These are phyloP conservation scores for Caenorhabditis zanzibari DNA, from an alignment of 2,888 invertebrate species.

Conservation along the genomic window DNA sequence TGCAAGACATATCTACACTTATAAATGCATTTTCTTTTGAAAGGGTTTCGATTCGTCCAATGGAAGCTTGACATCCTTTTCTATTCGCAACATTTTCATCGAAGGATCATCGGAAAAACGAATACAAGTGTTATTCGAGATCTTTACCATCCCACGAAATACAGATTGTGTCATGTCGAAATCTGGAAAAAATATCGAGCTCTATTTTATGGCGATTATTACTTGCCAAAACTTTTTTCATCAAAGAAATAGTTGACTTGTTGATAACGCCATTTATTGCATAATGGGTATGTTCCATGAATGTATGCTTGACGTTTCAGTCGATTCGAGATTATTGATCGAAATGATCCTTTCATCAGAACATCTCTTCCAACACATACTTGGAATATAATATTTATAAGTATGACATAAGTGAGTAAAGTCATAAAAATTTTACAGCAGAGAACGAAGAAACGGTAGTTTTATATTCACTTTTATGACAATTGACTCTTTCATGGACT, in stretches of 20 bases:
- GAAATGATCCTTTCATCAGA: background rate
- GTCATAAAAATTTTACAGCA: background rate
- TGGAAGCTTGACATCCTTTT: background rate
- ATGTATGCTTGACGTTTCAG: background rate
- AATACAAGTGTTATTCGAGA: slow-evolving; percentile 14
- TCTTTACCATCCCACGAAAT: slow-evolving; percentile 8
- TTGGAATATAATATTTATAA: background rate
- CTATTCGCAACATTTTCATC: background rate
- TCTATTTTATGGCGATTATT: background rate
- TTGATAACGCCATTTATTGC: background rate
- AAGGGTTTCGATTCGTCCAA: slow-evolving; percentile 10
- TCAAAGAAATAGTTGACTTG: background rate
- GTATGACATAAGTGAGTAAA: background rate
- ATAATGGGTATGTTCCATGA: background rate
- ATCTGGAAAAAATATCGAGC: slow-evolving; percentile 16
- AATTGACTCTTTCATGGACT: background rate
- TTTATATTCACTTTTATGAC: slow-evolving; percentile 6
- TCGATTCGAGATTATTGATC: background rate
- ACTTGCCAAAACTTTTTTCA: background rate
- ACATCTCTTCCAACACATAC: background rate
- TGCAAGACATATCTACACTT: background rate
- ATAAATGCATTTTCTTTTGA: too few relatives aligned
- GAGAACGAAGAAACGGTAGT: background rate
- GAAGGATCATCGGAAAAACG: background rate
- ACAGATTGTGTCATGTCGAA: background rate